Conservation (phyloP, 2,797 vertebrate species). For the Pseudocheirus occidentalis region DNA sequence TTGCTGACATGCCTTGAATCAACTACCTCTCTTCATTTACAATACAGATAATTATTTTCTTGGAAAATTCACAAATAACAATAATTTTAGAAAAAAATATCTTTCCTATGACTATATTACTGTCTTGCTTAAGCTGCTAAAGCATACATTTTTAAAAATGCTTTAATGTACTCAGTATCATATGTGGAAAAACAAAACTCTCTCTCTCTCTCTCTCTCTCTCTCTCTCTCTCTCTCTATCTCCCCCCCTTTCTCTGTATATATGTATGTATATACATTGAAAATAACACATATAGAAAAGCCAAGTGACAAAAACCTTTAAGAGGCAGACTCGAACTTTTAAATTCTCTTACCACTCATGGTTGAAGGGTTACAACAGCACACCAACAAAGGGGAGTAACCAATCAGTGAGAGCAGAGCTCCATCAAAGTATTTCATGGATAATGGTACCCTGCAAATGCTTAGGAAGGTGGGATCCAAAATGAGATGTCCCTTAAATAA, state of each 20-base stretch:
- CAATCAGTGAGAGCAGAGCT: neutral
- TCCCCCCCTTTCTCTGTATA: no score
- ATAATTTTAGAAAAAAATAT: constrained; percentile 16
- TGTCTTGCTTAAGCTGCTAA: neutral
- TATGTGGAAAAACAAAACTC: neutral
- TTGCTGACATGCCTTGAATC: neutral
- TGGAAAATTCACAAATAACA: constrained; percentile 2
- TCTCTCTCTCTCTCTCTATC: neutral
- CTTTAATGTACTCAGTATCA: neutral
- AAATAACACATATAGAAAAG: constrained; percentile 10
- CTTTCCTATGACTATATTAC: neutral
- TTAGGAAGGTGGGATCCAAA: neutral
- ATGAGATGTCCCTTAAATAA: neutral
- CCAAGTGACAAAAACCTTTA: neutral
- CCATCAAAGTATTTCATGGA: neutral
- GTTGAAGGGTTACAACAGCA: neutral
- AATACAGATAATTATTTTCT: constrained; percentile 10
- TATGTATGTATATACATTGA: neutral
- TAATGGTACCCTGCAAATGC: neutral
- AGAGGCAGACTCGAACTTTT: neutral
- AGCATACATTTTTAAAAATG: neutral
- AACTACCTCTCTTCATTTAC: constrained; percentile 12
- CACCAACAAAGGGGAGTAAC: neutral
- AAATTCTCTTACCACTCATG: neutral
- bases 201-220: neutral